Evolutionary conservation across 2,888 invertebrate genomes (phyloP), one percentile per base, ranked within the genome.

Genomic region (Drosophila parthenogenetica): DNA sequence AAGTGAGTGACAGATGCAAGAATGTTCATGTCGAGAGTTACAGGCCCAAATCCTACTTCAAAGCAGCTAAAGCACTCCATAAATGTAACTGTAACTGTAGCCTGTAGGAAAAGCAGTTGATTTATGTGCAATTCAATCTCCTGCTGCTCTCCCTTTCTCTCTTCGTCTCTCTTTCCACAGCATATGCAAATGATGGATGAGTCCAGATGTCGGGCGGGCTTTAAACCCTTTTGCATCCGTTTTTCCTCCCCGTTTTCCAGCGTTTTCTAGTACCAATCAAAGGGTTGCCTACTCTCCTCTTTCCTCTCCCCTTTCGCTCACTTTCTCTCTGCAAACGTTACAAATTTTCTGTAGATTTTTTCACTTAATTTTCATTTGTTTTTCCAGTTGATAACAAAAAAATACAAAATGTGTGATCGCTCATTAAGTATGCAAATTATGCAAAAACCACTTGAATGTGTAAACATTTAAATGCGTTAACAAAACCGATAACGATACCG

Each of bases 321-420:
- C 22, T 4, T 22, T 40, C 22, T 7, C 2, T 7, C 46, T 57
- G 59, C 66, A 67, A 68, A 54, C 7, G 76, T 43, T 63, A 69
- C 61, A 79, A 35, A 72, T 81, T 88, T 86, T 81, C 67, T 43
- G 59, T 65, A 42, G 45, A 72, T 73, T 83, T 89, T 88, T 87
- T 77, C 87, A 89, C 72, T 74, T 84, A 84, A 89, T 86, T 86
- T 87, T 72, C 87, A 89, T 89, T 85, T 85, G 85, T 87, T 89
- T 88, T 87, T 69, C 65, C 46, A 74, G 71, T 50, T 77, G 82
- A 87, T 83, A 73, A 87, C 76, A 81, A 35, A 62, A 72, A 60
- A 61, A 17, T 16, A 3, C 8, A 11, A 51, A 60, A 75, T 59
- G 66, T 57, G 69, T 50, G 64, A 74, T 55, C 16, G 16, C 81